Evolutionary conservation across 2,888 invertebrate species (phyloP).

Genomic region (Argyra leucocephala): DNA sequence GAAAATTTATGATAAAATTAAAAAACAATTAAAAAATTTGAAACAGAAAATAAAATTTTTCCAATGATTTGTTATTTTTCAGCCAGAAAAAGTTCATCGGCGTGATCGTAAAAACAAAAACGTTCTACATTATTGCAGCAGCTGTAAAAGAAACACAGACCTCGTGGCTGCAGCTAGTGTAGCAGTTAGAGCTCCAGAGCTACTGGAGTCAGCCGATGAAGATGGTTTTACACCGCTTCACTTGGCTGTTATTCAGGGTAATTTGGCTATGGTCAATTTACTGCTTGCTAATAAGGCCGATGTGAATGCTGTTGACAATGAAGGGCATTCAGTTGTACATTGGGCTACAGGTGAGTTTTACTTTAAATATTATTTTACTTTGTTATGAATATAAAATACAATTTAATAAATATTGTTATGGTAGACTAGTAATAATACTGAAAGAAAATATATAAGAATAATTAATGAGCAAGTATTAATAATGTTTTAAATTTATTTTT

Average conservation of each 20-base stretch:
- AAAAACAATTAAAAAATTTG: not conserved
- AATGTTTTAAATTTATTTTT: conserved; percentile 11
- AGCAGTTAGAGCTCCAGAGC: conserved; percentile 74
- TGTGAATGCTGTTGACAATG: conserved; percentile 81
- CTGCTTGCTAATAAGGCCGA: conserved; percentile 82
- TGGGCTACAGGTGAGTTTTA: conserved; percentile 88
- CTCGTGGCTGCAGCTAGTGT: conserved; percentile 63
- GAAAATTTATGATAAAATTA: not conserved
- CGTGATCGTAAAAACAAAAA: conserved; percentile 75
- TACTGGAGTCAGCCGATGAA: conserved; percentile 76
- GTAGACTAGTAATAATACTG: too few relatives aligned
- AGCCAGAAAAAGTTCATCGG: conserved; percentile 55
- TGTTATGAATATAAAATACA: too few relatives aligned
- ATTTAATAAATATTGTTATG: too few relatives aligned
- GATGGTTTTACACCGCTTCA: conserved; percentile 94
- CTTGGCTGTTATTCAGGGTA: conserved; percentile 89
- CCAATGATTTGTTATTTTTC: conserved; percentile 26
- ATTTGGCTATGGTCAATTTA: conserved; percentile 74
- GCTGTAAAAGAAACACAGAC: conserved; percentile 37
- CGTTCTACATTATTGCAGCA: conserved; percentile 86
- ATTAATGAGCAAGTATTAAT: too few relatives aligned
- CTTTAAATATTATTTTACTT: too few relatives aligned
- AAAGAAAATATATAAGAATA: too few relatives aligned
- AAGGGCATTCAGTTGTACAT: conserved; percentile 90
- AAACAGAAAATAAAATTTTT: not conserved